A percentile compares a stretch with the other conserved stretches of the same genome.
Evolutionary conservation across 2,797 vertebrate species (phyloP).

Genomic region (Botia almorhae): DNA sequence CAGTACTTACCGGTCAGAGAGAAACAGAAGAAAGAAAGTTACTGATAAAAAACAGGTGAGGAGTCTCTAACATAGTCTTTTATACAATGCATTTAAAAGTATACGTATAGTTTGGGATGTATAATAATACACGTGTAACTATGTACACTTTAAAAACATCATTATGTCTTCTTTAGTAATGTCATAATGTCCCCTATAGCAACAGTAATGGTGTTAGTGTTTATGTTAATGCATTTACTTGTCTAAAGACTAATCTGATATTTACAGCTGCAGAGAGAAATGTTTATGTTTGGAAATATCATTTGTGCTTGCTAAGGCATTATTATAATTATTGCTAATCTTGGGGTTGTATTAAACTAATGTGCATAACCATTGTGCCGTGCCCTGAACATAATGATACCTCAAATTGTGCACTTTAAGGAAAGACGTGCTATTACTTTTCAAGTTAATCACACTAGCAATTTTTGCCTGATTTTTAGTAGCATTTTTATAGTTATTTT

Average conservation of each 20-base stretch:
- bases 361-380: too few relatives aligned
- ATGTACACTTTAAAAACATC: not conserved
- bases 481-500: too few relatives aligned
- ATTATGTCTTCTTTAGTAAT: not conserved
- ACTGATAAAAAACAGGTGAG: constrained; percentile 18
- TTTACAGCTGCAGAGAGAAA: not conserved
- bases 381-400: too few relatives aligned
- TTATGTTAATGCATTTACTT: not conserved
- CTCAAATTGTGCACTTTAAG: too few relatives aligned
- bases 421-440: too few relatives aligned
- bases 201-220: not conserved
- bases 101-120: not conserved
- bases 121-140: not conserved
- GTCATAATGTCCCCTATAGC: not conserved
- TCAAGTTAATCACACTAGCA: too few relatives aligned
- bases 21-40: not conserved
- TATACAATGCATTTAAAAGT: not conserved
- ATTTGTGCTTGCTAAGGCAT: too few relatives aligned
- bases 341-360: too few relatives aligned
- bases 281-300: not conserved
- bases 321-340: too few relatives aligned
- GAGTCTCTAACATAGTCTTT: not conserved
- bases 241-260: not conserved
- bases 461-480: too few relatives aligned
- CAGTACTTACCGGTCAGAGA: not conserved